Conservation (phyloP, 2,888 invertebrate genomes). For the Cheilosia vulpina region DNA sequence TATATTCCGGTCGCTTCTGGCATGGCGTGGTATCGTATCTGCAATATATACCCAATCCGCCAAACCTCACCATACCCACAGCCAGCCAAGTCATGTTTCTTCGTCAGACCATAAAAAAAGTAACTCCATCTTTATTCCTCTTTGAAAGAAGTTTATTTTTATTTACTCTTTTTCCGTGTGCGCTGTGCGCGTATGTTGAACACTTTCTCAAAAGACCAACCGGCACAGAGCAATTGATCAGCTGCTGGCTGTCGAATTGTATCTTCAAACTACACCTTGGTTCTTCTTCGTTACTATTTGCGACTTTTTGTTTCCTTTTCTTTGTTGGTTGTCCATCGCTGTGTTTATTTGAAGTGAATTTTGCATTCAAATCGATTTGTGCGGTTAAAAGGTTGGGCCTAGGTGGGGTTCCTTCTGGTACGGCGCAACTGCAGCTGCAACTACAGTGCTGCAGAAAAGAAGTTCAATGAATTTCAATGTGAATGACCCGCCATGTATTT, state of each 20-base stretch:
- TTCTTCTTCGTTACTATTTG: constrained; percentile 2
- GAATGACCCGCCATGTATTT: constrained; percentile 52
- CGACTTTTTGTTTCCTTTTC: neutral
- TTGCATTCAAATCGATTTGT: constrained; percentile 40
- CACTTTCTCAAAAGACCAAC: constrained; percentile 53
- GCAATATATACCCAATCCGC: constrained; percentile 43
- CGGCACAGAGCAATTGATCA: constrained; percentile 63
- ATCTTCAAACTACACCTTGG: constrained; percentile 7
- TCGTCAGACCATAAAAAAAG: constrained; percentile 32
- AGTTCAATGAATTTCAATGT: constrained; percentile 59
- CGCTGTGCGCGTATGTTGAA: neutral
- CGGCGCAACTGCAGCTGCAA: constrained; percentile 7
- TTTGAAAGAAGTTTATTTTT: constrained; percentile 42
- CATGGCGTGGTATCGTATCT: constrained; percentile 45
- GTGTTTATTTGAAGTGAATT: constrained; percentile 6
- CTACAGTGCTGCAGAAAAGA: constrained; percentile 34
- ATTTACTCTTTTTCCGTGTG: constrained; percentile 27
- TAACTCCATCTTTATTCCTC: constrained; percentile 25
- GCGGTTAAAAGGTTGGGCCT: constrained; percentile 47
- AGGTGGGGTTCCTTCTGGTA: constrained; percentile 52
- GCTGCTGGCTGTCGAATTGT: constrained; percentile 24
- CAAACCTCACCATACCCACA: constrained; percentile 48
- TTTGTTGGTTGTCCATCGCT: neutral
- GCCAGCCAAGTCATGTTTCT: constrained; percentile 44
- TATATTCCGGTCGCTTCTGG: constrained; percentile 37